Evolutionary conservation across 1,140 invertebrate species (phyloP), one percentile per base, ranked within the genome.

Genomic region (Drosophila rhopaloa): DNA sequence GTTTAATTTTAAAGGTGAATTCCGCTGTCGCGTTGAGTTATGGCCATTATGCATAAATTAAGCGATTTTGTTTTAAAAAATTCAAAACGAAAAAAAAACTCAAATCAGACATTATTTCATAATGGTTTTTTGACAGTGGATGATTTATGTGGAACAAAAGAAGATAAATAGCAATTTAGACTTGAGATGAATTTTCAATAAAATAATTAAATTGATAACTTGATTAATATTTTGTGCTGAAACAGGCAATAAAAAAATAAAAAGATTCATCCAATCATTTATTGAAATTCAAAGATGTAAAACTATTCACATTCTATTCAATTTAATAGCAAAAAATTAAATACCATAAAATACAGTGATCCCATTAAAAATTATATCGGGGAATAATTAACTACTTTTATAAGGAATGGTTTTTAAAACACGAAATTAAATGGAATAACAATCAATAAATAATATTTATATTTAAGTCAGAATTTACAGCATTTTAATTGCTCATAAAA

Each of bases 11-110:
- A 53, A 75, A 68, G 74, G 59, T 70, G 57, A 81, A 79, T 75
- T 78, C 63, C 37, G 48, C 70, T 86, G 79, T 86, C 82, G 82
- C 82, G 71, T 68, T 71, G 65, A 81, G 79, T 76, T 68, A 78
- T 65, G 63, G 54, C 46, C 63, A 86, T 86, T 86, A 74, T 81
- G 82, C 82, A 86, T 86, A 82, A 85, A 86, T 86, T 88, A 70
- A 59, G 57, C 54, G 44, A 82, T 85, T 68, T 68, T 35, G 58
- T 40, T 56, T 53, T 10, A 41, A 74, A 57, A 74, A 57, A 56
- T 32, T 74, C 61, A 61, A 51, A 56, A 66, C 24, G 43, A 37
- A 37, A 40, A 57, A 47, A 53, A 38, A 51, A 47, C 53, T 53
- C 50, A 38, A 32, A 50, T 14, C 48, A 10, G n/a, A 51, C 48